Base-by-base conservation (phyloP, 2,113 vertebrate species). In the Spheniscus mendiculus region DNA sequence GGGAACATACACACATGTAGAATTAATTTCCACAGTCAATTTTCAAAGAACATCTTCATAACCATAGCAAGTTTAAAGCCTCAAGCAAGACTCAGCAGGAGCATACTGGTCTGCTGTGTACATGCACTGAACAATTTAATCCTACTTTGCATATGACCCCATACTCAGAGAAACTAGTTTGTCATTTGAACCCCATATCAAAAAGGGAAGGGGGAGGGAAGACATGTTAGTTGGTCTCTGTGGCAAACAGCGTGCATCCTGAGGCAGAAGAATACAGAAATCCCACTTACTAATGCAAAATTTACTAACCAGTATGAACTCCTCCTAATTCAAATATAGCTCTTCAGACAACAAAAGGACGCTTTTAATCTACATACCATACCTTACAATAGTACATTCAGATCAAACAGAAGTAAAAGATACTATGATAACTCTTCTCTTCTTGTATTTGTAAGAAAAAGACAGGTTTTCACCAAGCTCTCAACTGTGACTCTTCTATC, bases 41-140 rank as follows among this genome's bases (percentile, higher is more conserved):
- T 92, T 94, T 89, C 89, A 93, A 92, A 65, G 34, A 83, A 83
- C 40, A 66, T 88, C 49, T 90, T 92, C 50, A 50, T 67, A 89
- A 87, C 77, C 1, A 6, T 4, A 70, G 27, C 47, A 69, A 80
- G 42, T 50, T 73, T 61, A 90, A 94, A 96, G 89, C 63, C 72
- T 67, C 59, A 29, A 71, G 95, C 69, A 87, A 89, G 69, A 63
- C 38, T 89, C 76, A 49, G 77, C 69, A 71, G 55, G 59, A 94
- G 10, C 11, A 29, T 10, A 83, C 38, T 59, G 29, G 40, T 73
- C 80, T 83, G 58, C 32, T 72, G 18, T 45, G 78, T 44, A 56
- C 52, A 40, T 20, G 23, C 49, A 59, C 2, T 21, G 59, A 93
- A 55, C 69, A 71, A 63, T 71, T 88, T 67, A 93, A 84, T 91